Conservation (phyloP, 2,888 invertebrate genomes). For the Drosophila mettleri region DNA sequence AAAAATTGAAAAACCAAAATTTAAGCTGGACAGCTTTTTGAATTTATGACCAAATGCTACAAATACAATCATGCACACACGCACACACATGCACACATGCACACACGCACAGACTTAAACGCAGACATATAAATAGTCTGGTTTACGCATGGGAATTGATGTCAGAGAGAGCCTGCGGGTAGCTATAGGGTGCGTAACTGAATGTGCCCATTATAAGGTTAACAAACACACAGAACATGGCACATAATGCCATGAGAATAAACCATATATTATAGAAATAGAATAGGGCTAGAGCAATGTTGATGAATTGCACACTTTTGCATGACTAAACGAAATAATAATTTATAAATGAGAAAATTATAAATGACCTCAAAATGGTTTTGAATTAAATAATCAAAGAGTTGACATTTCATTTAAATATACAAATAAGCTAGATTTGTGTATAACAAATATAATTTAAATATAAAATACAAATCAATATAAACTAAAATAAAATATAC, state of each 20-base stretch:
- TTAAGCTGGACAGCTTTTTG: constrained; percentile 78
- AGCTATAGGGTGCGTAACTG: constrained; percentile 43
- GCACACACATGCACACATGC: constrained; percentile 26
- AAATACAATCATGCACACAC: constrained; percentile 37
- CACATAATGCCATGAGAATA: constrained; percentile 47
- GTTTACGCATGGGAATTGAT: constrained; percentile 72
- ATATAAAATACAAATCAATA: no score
- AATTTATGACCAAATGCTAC: constrained; percentile 76
- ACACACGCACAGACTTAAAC: constrained; percentile 37
- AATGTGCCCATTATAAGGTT: constrained; percentile 50
- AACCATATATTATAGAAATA: constrained; percentile 45
- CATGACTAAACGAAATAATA: constrained; percentile 46
- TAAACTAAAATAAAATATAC: no score
- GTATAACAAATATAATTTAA: no score
- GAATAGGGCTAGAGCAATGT: constrained; percentile 27
- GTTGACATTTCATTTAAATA: not conserved
- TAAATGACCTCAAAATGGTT: not conserved
- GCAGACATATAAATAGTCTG: constrained; percentile 55
- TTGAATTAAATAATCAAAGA: not conserved
- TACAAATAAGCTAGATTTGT: not conserved
- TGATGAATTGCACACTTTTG: constrained; percentile 53
- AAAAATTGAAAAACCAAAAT: constrained; percentile 80
- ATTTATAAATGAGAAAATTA: constrained; percentile 24
- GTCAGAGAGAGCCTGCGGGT: constrained; percentile 28
- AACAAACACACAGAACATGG: constrained; percentile 20